Conservation (phyloP, 2,888 invertebrate species). For the Acrobeloides nanus region DNA sequence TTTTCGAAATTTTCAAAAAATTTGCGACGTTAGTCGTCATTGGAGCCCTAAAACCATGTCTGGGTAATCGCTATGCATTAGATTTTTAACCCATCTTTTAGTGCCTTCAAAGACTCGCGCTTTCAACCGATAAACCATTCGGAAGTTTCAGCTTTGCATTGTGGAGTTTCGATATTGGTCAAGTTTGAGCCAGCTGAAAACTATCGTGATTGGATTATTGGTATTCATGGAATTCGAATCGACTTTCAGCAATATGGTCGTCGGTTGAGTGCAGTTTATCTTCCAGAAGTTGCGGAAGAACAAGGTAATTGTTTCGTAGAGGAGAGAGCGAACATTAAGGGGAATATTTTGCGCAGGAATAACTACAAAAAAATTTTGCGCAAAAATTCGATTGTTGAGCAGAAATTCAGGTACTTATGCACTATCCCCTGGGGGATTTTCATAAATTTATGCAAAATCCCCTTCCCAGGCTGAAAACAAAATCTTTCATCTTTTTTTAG, state of each 20-base stretch:
- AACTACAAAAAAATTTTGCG: background rate
- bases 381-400: too few relatives aligned
- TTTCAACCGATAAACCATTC: constrained; percentile 89
- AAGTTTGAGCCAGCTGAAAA: constrained; percentile 91
- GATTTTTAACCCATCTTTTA: constrained; percentile 54
- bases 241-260: constrained; percentile 81
- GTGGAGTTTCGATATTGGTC: constrained; percentile 74
- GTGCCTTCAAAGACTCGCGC: constrained; percentile 92
- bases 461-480: too few relatives aligned
- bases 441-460: too few relatives aligned
- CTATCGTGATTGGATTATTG: constrained; percentile 84
- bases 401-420: too few relatives aligned
- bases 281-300: constrained; percentile 94
- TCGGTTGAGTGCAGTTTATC: constrained; percentile 83
- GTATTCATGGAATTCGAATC: constrained; percentile 90
- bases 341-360: constrained; percentile 9
- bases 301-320: constrained; percentile 69
- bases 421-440: too few relatives aligned
- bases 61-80: background rate
- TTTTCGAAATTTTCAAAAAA: too few relatives aligned
- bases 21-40: background rate
- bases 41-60: background rate
- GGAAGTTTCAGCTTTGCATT: constrained; percentile 69
- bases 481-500: too few relatives aligned
- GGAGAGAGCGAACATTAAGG: background rate